phyloP scores from a whole-genome alignment of 2,797 vertebrate genomes.

The Neostethus bicornis region DNA sequence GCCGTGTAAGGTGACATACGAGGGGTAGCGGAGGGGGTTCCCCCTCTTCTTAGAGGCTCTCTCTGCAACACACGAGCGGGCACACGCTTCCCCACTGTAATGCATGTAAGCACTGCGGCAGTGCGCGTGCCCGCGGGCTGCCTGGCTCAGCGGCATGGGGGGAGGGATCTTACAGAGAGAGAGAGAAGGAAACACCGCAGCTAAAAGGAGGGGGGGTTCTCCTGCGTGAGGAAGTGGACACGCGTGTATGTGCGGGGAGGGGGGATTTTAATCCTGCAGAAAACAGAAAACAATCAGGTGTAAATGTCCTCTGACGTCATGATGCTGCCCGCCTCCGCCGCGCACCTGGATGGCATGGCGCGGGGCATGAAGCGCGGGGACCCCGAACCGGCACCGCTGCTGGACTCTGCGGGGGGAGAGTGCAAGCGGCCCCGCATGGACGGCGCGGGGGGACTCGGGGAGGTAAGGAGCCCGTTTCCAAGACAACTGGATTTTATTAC shows the following conservation, averaged over 20 bases:
- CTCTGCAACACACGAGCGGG: neutral
- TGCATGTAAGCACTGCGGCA: conserved; percentile 79
- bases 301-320: too few relatives aligned
- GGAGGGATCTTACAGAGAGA: too few relatives aligned
- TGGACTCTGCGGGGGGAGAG: conserved; percentile 78
- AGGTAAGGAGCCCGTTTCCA: too few relatives aligned
- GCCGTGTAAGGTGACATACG: conserved; percentile 1
- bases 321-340: conserved; percentile 85
- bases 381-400: conserved; percentile 79
- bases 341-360: conserved; percentile 78
- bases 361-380: conserved; percentile 84
- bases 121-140: conserved; percentile 73
- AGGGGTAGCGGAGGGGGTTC: too few relatives aligned
- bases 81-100: conserved; percentile 56
- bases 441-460: conserved; percentile 73
- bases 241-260: too few relatives aligned
- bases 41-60: neutral
- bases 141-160: conserved; percentile 66
- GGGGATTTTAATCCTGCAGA: too few relatives aligned
- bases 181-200: conserved; percentile 62
- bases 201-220: too few relatives aligned
- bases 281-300: too few relatives aligned
- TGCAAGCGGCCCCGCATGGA: conserved; percentile 85
- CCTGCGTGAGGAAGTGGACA: too few relatives aligned
- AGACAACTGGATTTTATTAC: too few relatives aligned